phyloP scores from a whole-genome alignment of 2,113 vertebrate species.

The Noturus placidus region DNA sequence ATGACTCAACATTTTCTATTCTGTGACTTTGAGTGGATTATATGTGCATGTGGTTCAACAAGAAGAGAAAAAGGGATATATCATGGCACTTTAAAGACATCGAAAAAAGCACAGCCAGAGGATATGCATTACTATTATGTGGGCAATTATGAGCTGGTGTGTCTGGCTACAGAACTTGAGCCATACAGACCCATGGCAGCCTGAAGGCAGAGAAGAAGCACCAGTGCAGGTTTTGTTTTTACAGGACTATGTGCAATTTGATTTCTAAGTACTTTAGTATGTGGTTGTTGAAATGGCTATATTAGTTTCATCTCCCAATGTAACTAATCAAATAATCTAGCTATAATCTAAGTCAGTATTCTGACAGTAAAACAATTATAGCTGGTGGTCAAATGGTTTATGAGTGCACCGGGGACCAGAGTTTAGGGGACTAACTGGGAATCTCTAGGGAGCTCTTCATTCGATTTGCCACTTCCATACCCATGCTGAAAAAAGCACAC shows the following conservation, averaged over 20 bases:
- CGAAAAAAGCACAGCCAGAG: not conserved
- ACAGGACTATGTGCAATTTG: constrained; percentile 1
- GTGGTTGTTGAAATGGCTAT: not conserved
- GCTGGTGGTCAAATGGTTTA: not conserved
- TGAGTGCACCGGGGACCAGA: not conserved
- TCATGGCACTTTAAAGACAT: not conserved
- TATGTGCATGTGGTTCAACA: not conserved
- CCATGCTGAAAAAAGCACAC: not conserved
- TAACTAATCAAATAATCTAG: not conserved
- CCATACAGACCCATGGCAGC: not conserved
- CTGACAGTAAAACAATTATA: not conserved
- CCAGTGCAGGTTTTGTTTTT: constrained; percentile 3
- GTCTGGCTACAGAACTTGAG: not conserved
- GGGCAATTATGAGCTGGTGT: constrained; percentile 29
- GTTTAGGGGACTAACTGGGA: not conserved
- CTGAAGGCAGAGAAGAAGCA: not conserved
- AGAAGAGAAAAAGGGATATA: not conserved
- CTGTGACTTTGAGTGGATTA: not conserved
- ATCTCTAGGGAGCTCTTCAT: not conserved
- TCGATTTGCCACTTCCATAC: not conserved
- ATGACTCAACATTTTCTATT: not conserved
- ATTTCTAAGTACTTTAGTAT: not conserved
- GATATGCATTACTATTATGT: constrained; percentile 8
- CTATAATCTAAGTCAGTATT: not conserved
- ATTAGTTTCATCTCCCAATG: not conserved